These are phyloP conservation scores for Synergus japonicus DNA, from an alignment of 2,888 invertebrate species.

Conservation along the genomic window DNA sequence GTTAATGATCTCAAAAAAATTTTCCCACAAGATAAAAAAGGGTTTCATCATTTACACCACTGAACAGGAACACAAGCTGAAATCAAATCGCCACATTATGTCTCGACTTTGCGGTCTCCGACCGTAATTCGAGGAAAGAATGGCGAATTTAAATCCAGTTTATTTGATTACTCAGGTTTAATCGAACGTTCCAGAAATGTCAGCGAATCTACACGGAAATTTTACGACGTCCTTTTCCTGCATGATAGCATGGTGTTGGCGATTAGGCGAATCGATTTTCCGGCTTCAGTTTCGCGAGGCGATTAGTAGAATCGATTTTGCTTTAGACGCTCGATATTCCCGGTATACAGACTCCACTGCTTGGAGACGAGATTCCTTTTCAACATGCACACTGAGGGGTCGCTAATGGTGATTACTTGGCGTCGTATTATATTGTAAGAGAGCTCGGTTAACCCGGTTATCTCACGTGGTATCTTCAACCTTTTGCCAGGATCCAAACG, in stretches of 20 bases:
- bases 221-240: conserved; percentile 42
- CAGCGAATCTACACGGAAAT: conserved; percentile 41
- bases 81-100: neutral
- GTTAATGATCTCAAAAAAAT: too few relatives aligned
- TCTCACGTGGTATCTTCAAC: conserved; percentile 5
- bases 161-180: conserved; percentile 54
- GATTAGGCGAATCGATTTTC: conserved; percentile 56
- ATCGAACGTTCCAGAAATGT: conserved; percentile 49
- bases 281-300: conserved; percentile 42
- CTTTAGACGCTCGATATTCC: conserved; percentile 47
- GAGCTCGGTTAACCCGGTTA: conserved; percentile 1
- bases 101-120: neutral
- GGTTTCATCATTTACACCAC: too few relatives aligned
- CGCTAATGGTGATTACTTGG: conserved; percentile 49
- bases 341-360: conserved; percentile 17
- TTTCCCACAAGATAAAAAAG: too few relatives aligned
- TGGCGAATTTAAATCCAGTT: conserved; percentile 50
- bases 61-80: too few relatives aligned
- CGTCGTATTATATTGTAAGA: conserved; percentile 36
- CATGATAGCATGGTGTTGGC: conserved; percentile 43
- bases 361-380: conserved; percentile 45
- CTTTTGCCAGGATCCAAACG: conserved; percentile 24
- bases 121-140: neutral
- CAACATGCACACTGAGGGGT: conserved; percentile 42
- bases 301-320: conserved; percentile 52